Evolutionary conservation across 2,888 invertebrate genomes (phyloP), one percentile per base, ranked within the genome.

Genomic region (Diarsia mendica): DNA sequence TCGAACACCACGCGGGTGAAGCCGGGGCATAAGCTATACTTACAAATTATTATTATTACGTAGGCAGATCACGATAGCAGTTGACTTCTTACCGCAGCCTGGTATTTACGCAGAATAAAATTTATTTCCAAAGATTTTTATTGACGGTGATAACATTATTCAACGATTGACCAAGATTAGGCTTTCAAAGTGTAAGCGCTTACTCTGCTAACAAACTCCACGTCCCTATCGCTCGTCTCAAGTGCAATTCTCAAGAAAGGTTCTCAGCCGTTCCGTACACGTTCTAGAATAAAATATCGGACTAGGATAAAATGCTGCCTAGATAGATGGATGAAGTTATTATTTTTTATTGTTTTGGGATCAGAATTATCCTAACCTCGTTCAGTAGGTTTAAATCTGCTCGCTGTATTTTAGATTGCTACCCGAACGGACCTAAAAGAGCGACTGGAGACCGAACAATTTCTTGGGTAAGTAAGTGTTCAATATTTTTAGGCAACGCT

Each of bases 341-440:
- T 67, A 64, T 76, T 82, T 80, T 82, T 79, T 82, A 82, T 79
- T 79, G 80, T 76, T 82, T 82, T 70, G 76, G 82, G 80, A 11
- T 67, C 67, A 23, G 67, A 82, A 82, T 72, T 70, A 72, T 72
- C 70, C 64, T 71, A 79, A 76, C 65, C 61, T 68, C 64, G 70
- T 79, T 72, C 66, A 53, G 51, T 67, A 58, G 65, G 61, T 66
- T 75, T 55, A 72, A 70, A 79, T 78, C 66, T 67, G 44, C 44
- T 72, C 39, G 65, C 61, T 65, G 67, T 68, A 71, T 70, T 70
- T 79, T 73, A 73, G 70, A 65, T 75, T 67, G 70, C 55, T 64
- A 70, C 60, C 60, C 53, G 48, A 55, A n/a, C 55, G 46, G 51
- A 46, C 44, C 79, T 69, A 63, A 68, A 71, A 66, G 8, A 72